Evolutionary conservation across 30 jellyfish, hydroid and myxozoan species (phyloP), one percentile per base, ranked within the genome.

Genomic region (Sanderia malayensis): DNA sequence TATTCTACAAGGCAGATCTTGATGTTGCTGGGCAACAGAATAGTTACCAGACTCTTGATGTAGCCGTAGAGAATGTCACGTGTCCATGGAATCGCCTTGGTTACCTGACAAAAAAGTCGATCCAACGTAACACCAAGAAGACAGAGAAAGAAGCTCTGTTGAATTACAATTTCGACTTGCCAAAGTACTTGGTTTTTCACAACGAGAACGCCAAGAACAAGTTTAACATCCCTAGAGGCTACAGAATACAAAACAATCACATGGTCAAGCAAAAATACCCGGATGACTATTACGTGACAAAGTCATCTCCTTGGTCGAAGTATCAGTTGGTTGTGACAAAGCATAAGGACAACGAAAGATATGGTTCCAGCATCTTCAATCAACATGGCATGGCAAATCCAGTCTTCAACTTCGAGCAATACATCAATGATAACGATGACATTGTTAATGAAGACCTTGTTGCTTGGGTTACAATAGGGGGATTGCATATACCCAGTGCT

Each of bases 401-500:
- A 11, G 85, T 34, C 10, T 85, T 74, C 34, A 70, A 85, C 46
- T 85, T 85, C 30, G 90, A 85, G 45, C 37, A 59, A 18, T 85
- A 61, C 67, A 41, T 67, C 41, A 69, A 70, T 1, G 86, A 85
- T 52, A 57, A 85, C 46, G 95, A 85, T 26, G 75, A 34, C 45
- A 85, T 76, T 4, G 85, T 6, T 59, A 76, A 85, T 25, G 73
- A 85, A 34, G 95, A 86, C 61, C 73, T 86, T n/a, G 96, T 86
- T 19, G 93, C 96, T 21, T 86, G 96, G 96, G 83, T 86, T 10
- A n/a, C 95, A 57, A 21, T 85, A 45, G 95, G 95, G 52, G 86
- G 77, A 28, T 64, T 85, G 73, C 95, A 85, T 71, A 61, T 85
- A 17, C 95, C 95, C 21, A 85, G 73, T 33, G 75, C 95, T 18